phyloP scores from a whole-genome alignment of 2,113 vertebrate species.

The Planiliza haematocheilus region DNA sequence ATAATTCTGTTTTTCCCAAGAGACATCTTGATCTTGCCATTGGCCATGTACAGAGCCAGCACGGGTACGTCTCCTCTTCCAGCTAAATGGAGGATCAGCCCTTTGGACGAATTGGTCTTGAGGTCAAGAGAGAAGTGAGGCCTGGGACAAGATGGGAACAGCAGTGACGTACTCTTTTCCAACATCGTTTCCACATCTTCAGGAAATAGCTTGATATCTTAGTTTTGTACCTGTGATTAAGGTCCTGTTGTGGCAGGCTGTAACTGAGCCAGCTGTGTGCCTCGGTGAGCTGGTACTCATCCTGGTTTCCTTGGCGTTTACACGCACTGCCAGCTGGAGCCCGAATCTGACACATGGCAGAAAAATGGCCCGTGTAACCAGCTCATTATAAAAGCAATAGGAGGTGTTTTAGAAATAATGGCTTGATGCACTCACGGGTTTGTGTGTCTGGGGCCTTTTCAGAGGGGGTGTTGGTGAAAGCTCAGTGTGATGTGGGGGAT shows the following conservation, averaged over 20 bases:
- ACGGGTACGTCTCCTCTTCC: conserved; percentile 69
- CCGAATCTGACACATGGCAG: conserved; percentile 16
- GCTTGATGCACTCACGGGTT: conserved; percentile 27
- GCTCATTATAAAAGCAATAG: background rate
- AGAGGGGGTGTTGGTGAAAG: background rate
- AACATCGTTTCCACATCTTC: background rate
- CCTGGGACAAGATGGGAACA: conserved; percentile 70
- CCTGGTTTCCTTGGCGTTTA: conserved; percentile 28
- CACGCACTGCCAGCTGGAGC: conserved; percentile 41
- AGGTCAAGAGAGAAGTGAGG: conserved; percentile 87
- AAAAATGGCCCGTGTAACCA: conserved; percentile 5
- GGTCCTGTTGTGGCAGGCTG: conserved; percentile 70
- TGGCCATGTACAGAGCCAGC: conserved; percentile 84
- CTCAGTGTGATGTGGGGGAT: conserved; percentile 45
- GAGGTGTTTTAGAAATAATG: background rate
- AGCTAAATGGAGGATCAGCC: conserved; percentile 84
- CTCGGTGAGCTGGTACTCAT: conserved; percentile 82
- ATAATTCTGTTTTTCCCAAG: conserved; percentile 79
- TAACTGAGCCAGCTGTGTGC: conserved; percentile 84
- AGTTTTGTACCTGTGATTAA: conserved; percentile 74
- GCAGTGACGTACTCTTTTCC: background rate
- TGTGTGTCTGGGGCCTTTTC: background rate
- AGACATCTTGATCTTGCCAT: conserved; percentile 85
- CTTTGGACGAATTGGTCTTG: conserved; percentile 81
- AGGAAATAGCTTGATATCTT: background rate